phyloP scores from a whole-genome alignment of 2,113 vertebrate genomes.

The Tautogolabrus adspersus region DNA sequence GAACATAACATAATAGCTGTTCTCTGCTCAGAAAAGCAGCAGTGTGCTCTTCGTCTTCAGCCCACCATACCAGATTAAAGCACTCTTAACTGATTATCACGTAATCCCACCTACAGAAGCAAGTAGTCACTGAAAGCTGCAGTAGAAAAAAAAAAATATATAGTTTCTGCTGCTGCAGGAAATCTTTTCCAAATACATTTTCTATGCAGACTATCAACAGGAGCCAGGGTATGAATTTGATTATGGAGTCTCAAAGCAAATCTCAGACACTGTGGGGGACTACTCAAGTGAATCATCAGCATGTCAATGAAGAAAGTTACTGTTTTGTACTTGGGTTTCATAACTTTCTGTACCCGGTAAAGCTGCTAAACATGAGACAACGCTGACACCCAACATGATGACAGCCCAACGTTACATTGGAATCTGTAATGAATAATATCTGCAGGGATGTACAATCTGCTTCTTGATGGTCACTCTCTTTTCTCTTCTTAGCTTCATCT shows the following conservation, averaged over 20 bases:
- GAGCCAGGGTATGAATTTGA: slow-evolving; percentile 1
- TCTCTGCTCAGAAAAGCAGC: slow-evolving; percentile 18
- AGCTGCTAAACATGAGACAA: no score
- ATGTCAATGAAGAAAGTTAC: slow-evolving; percentile 12
- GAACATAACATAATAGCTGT: not conserved
- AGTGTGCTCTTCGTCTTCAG: slow-evolving; percentile 18
- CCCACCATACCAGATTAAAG: slow-evolving; percentile 38
- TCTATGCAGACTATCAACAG: not conserved
- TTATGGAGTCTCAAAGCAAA: not conserved
- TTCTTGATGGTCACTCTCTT: no score
- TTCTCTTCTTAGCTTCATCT: no score
- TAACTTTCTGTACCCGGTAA: no score
- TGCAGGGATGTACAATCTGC: no score
- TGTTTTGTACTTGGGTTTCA: not conserved
- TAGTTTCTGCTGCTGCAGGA: not conserved
- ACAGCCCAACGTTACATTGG: no score
- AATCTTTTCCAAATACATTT: slow-evolving; percentile 1
- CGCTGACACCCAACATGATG: no score
- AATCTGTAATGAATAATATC: no score
- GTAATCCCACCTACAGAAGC: slow-evolving; percentile 39
- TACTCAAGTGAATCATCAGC: not conserved
- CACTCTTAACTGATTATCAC: slow-evolving; percentile 11
- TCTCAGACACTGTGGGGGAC: not conserved
- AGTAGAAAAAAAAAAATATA: not conserved
- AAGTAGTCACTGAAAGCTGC: slow-evolving; percentile 5